Evolutionary conservation across 2,888 invertebrate species (phyloP).

Genomic region (Chymomyza procnemis): DNA sequence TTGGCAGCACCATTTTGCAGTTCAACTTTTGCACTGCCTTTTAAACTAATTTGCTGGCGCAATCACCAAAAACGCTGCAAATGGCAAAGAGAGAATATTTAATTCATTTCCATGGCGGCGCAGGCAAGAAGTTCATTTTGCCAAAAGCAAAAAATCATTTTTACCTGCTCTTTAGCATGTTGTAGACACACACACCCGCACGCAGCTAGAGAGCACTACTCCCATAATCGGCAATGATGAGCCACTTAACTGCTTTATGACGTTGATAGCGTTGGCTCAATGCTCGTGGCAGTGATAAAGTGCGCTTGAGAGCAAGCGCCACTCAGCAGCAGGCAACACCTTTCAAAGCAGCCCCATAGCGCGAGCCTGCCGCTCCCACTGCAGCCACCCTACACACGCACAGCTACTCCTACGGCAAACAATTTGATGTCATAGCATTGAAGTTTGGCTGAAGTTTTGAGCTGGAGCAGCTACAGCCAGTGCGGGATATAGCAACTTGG

Average conservation of each 20-base stretch:
- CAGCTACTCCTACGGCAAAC: conserved; percentile 8
- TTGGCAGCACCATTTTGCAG: neutral
- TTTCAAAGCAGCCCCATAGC: conserved; percentile 3
- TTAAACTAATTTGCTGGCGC: conserved; percentile 60
- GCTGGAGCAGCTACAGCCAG: neutral
- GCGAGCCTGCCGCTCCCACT: too few species aligned
- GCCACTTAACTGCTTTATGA: conserved; percentile 37
- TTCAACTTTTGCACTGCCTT: conserved; percentile 33
- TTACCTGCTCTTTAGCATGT: neutral
- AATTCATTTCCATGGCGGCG: conserved; percentile 29
- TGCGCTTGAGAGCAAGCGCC: conserved; percentile 2
- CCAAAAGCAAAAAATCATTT: neutral
- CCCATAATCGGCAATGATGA: conserved; percentile 7
- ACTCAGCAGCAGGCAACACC: conserved; percentile 1
- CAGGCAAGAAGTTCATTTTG: neutral
- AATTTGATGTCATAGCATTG: neutral
- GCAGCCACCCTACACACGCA: neutral
- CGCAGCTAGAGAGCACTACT: neutral
- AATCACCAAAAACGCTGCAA: conserved; percentile 23
- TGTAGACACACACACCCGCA: too few species aligned
- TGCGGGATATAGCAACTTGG: neutral
- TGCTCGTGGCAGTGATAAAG: conserved; percentile 17
- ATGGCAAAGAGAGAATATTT: conserved; percentile 47
- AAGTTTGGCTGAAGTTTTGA: neutral
- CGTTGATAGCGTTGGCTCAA: conserved; percentile 1